Conservation (phyloP, 2,113 vertebrate genomes). For the Neotoma lepida region DNA sequence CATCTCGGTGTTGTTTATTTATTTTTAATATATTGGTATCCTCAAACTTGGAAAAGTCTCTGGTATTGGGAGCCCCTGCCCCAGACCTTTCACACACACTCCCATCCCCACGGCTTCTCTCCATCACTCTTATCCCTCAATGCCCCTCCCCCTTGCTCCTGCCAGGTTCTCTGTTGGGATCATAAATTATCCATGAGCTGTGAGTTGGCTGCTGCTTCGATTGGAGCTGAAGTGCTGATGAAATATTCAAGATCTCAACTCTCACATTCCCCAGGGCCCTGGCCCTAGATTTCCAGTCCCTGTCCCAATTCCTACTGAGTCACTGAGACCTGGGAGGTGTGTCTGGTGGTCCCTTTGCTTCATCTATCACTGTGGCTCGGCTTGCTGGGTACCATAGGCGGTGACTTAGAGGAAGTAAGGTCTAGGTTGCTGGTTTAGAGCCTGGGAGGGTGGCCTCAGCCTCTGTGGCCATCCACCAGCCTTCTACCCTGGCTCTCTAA, state of each 20-base stretch:
- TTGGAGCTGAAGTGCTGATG: slow-evolving; percentile 75
- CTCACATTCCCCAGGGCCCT: slow-evolving; percentile 60
- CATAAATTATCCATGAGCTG: slow-evolving; percentile 76
- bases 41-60: slow-evolving; percentile 13
- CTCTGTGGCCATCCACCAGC: background rate
- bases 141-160: background rate
- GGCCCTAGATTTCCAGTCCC: background rate
- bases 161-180: slow-evolving; percentile 50
- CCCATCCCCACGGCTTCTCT: background rate
- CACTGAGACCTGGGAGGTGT: background rate
- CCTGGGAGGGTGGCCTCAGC: too few relatives aligned
- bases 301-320: background rate
- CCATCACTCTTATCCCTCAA: background rate
- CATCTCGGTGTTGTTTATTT: background rate
- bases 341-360: background rate
- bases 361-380: background rate
- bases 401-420: background rate
- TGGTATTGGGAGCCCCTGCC: background rate
- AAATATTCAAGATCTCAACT: slow-evolving; percentile 79
- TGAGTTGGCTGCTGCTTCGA: slow-evolving; percentile 59
- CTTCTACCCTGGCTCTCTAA: background rate
- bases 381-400: background rate
- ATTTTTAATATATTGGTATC: slow-evolving; percentile 3
- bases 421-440: background rate
- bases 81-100: background rate